Conservation (phyloP, 2,888 invertebrate genomes). For the Rhagonycha lutea region DNA sequence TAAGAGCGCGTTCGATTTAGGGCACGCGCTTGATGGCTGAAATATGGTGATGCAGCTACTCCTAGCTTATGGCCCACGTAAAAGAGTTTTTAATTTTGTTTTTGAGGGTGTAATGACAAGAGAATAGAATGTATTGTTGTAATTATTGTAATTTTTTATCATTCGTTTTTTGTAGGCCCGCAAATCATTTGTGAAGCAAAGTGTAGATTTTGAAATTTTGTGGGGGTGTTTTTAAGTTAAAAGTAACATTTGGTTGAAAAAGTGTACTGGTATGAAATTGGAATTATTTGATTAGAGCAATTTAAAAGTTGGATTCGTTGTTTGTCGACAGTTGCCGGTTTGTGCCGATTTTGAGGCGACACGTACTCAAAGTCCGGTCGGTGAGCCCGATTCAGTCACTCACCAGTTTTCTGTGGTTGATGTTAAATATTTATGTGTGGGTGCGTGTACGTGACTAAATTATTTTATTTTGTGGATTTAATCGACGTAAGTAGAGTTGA, state of each 20-base stretch:
- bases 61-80: background rate
- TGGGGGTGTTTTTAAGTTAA: background rate
- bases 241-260: background rate
- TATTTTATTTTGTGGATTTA: conserved; percentile 22
- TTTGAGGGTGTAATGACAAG: background rate
- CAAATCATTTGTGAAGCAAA: background rate
- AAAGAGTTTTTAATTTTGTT: background rate
- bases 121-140: background rate
- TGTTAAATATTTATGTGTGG: conserved; percentile 9
- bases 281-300: conserved; percentile 6
- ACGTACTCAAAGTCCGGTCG: conserved; percentile 32
- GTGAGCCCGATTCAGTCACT: conserved; percentile 31
- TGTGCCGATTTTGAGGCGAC: conserved; percentile 19
- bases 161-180: background rate
- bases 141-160: background rate
- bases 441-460: conserved; percentile 25
- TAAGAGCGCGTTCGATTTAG: background rate
- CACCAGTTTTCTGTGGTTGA: conserved; percentile 7
- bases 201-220: background rate
- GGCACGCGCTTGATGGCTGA: background rate
- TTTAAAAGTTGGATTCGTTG: conserved; percentile 10
- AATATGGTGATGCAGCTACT: background rate
- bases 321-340: conserved; percentile 8
- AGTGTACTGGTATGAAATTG: background rate
- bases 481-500: conserved; percentile 17